Evolutionary conservation across 2,888 invertebrate species (phyloP).

Genomic region (Aphodius granarius): DNA sequence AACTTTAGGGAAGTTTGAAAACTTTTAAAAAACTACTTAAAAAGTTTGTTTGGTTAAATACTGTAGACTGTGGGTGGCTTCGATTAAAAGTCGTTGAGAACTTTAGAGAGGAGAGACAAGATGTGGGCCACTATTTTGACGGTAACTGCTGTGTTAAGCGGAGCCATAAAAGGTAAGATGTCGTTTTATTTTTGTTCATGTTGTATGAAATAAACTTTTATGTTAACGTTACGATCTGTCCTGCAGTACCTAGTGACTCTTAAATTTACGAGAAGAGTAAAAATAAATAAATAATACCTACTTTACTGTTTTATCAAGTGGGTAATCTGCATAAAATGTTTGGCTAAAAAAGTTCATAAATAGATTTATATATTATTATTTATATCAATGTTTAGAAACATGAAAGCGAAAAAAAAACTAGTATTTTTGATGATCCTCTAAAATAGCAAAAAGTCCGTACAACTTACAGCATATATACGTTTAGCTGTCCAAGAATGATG

Average conservation of each 20-base stretch:
- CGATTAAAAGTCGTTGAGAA: not conserved
- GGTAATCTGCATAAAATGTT: no score
- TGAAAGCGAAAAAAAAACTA: no score
- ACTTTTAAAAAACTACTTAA: not conserved
- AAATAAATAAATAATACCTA: not conserved
- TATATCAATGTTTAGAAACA: no score
- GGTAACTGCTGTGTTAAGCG: not conserved
- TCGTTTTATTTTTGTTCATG: not conserved
- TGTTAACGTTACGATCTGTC: not conserved
- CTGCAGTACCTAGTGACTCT: not conserved
- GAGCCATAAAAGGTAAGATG: not conserved
- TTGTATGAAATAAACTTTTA: not conserved
- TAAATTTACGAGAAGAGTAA: not conserved
- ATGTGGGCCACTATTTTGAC: not conserved
- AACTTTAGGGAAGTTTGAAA: not conserved
- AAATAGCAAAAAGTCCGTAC: no score
- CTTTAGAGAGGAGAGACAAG: not conserved
- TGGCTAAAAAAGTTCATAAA: no score
- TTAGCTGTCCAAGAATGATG: not conserved
- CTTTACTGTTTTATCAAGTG: no score
- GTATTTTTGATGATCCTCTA: no score
- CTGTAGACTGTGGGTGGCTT: not conserved
- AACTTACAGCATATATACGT: not conserved
- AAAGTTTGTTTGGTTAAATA: not conserved
- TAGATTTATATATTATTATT: no score